Base-by-base conservation (phyloP, 2,113 vertebrate species). In the Paralichthys olivaceus region DNA sequence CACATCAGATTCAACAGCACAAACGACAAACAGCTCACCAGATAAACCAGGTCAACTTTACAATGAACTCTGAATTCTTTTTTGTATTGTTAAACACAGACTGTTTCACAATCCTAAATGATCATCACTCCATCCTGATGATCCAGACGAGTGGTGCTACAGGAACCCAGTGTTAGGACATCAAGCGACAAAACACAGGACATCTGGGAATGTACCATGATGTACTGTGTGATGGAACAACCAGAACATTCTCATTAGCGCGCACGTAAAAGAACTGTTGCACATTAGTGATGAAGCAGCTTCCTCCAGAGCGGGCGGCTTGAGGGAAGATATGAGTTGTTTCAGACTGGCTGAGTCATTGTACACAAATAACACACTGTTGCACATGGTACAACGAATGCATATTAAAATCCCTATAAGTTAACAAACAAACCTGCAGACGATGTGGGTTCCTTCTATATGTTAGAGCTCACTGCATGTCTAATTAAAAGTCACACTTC, bases 361-460 rank as follows among this genome's bases (percentile, higher is more conserved):
- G 66, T 55, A 71, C 77, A 87, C 74, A 90, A 85, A 87, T 77
- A 88, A 80, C 71, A 82, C 8, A 28, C 34, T 5, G 20, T 65
- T 69, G 45, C 70, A 56, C 77, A 84, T 69, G 53, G 70, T 72
- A 26, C 28, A 25, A 77, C 32, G 69, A 6, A 64, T 67, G 37
- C 57, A 56, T 61, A 79, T 80, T 90, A n/a, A n/a, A n/a, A n/a
- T 87, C 86, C 79, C 58, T 69, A 65, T 1, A 75, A 22, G 54
- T 58, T 19, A 61, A 28, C 53, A 45, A 22, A 26, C 26, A 54
- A 23, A 22, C 26, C 49, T 65, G 34, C 45, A 57, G 14, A 22
- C 65, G 3, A 58, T 40, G 20, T 20, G 2, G 22, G 11, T 19
- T 51, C 34, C 53, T 70, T 40, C 43, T 32, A 15, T 0, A 45